Conservation (phyloP, 2,888 invertebrate genomes). For the Drosophila neonasuta region DNA sequence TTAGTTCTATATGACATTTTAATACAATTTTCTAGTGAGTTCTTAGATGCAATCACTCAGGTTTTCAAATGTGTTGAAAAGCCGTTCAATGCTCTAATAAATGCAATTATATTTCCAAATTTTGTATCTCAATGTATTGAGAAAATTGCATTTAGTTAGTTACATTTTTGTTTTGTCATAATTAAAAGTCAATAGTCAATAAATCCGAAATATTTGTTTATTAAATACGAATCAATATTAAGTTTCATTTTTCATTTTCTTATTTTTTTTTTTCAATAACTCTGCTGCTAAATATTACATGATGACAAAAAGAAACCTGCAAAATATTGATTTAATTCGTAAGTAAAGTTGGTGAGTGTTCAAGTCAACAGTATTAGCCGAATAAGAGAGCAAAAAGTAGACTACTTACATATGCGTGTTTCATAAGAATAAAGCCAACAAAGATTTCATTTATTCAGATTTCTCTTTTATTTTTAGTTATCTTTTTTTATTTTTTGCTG, state of each 20-base stretch:
- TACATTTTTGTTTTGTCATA: background rate
- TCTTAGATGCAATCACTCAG: background rate
- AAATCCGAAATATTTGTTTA: background rate
- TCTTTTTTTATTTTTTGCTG: slow-evolving; percentile 1
- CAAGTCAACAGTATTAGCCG: slow-evolving; percentile 39
- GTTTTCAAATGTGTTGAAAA: background rate
- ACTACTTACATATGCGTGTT: slow-evolving; percentile 50
- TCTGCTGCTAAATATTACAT: no score
- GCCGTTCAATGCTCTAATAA: background rate
- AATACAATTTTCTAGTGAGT: background rate
- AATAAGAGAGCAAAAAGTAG: slow-evolving; percentile 2
- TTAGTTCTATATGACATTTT: slow-evolving; percentile 1
- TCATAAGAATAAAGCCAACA: slow-evolving; percentile 21
- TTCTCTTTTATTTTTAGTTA: slow-evolving; percentile 25
- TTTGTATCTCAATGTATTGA: background rate
- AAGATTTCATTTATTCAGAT: slow-evolving; percentile 41
- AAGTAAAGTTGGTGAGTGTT: slow-evolving; percentile 25
- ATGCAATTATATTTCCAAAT: background rate
- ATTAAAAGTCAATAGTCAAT: background rate
- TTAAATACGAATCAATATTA: background rate
- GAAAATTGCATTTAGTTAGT: background rate
- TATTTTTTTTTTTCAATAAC: background rate
- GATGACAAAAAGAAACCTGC: background rate
- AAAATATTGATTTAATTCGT: slow-evolving; percentile 36
- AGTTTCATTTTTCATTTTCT: background rate